These are phyloP conservation scores for Staurois parvus DNA, from an alignment of 2,797 vertebrate genomes.

Conservation along the genomic window DNA sequence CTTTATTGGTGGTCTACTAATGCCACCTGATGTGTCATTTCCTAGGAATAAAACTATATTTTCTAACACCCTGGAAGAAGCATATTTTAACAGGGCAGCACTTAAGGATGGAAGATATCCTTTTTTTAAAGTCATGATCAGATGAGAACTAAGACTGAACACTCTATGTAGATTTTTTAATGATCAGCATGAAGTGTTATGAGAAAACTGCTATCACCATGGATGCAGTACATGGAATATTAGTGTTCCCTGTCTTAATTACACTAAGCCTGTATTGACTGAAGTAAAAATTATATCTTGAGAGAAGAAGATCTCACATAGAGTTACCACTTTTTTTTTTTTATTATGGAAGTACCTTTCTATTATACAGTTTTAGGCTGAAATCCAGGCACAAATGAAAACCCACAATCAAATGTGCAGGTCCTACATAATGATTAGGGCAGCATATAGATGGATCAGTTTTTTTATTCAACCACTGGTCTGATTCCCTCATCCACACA, in stretches of 20 bases:
- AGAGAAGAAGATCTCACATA: neutral
- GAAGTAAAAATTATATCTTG: neutral
- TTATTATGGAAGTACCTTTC: neutral
- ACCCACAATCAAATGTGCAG: too few relatives aligned
- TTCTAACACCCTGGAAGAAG: neutral
- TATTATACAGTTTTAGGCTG: too few relatives aligned
- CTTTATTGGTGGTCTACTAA: conserved; percentile 62
- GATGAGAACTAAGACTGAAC: neutral
- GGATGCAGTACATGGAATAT: conserved; percentile 11
- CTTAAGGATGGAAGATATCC: conserved; percentile 22
- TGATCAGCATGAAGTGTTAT: conserved; percentile 39
- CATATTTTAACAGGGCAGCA: conserved; percentile 2
- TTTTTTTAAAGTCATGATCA: neutral
- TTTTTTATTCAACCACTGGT: too few relatives aligned
- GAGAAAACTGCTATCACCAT: conserved; percentile 18
- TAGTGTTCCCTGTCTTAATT: conserved; percentile 8
- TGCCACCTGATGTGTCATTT: neutral
- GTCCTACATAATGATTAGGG: too few relatives aligned
- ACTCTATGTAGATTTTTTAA: neutral
- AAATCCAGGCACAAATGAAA: too few relatives aligned
- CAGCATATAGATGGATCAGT: too few relatives aligned
- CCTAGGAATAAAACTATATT: conserved; percentile 8
- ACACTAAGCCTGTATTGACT: neutral
- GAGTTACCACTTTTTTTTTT: conserved; percentile 27
- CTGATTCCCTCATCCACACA: too few relatives aligned